Conservation (phyloP, 2,113 vertebrate species). For the Phocoena sinus region DNA sequence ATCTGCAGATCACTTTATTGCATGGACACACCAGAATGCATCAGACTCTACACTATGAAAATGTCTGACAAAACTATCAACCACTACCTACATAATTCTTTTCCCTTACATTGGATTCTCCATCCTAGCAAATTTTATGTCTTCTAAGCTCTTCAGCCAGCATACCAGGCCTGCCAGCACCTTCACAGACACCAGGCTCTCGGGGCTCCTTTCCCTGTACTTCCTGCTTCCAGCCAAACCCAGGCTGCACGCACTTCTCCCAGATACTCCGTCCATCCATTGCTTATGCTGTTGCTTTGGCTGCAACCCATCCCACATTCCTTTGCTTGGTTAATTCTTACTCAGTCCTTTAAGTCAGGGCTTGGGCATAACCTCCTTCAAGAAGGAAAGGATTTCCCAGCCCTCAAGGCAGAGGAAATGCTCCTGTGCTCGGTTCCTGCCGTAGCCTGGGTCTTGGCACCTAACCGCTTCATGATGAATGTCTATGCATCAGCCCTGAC, state of each 20-base stretch:
- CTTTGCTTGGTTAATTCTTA: neutral
- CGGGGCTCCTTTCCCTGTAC: neutral
- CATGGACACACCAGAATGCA: neutral
- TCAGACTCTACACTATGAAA: neutral
- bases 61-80: neutral
- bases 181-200: neutral
- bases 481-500: neutral
- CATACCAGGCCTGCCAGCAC: neutral
- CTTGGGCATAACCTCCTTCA: neutral
- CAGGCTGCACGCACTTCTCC: neutral
- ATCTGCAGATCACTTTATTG: neutral
- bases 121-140: neutral
- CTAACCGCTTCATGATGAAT: neutral
- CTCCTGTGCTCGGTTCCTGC: neutral
- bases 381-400: neutral
- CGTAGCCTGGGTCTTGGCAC: neutral
- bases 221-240: neutral
- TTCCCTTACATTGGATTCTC: neutral
- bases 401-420: neutral
- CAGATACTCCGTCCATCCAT: neutral
- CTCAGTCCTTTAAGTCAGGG: neutral
- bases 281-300: neutral
- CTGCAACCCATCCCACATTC: neutral
- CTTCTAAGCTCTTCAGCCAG: neutral
- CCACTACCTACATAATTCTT: neutral